A percentile compares a stretch with the other conserved stretches of the same genome.
phyloP scores from a whole-genome alignment of 2,113 vertebrate genomes.

The Hippocampus abdominalis region DNA sequence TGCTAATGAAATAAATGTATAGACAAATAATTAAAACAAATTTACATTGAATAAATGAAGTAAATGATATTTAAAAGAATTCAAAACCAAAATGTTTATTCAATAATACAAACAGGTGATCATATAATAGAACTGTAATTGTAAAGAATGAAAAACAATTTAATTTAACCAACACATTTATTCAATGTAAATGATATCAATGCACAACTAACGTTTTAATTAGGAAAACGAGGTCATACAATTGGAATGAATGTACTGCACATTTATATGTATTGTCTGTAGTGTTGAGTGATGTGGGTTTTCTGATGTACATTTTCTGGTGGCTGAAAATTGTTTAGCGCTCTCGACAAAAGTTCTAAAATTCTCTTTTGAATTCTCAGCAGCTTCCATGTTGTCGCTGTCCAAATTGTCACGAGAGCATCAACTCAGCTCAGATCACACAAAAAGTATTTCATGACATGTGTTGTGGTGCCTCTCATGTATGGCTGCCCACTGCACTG shows the following conservation, averaged over 20 bases:
- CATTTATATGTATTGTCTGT: neutral
- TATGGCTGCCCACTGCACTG: constrained; percentile 56
- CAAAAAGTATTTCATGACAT: constrained; percentile 69
- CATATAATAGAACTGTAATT: no score
- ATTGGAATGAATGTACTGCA: no score
- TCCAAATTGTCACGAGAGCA: constrained; percentile 48
- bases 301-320: neutral
- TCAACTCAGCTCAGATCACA: constrained; percentile 60
- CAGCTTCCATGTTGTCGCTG: constrained; percentile 24
- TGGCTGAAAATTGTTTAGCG: neutral
- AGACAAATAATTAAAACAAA: no score
- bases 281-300: neutral
- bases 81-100: no score
- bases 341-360: neutral
- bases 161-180: neutral
- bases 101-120: no score
- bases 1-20: neutral
- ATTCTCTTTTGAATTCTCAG: constrained; percentile 28
- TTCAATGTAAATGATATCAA: neutral
- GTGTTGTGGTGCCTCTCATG: constrained; percentile 63
- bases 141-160: neutral
- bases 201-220: neutral
- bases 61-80: no score
- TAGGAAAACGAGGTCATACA: neutral
- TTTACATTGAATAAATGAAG: neutral